Evolutionary conservation across 2,797 vertebrate species (phyloP).

Genomic region (Miichthys miiuy): DNA sequence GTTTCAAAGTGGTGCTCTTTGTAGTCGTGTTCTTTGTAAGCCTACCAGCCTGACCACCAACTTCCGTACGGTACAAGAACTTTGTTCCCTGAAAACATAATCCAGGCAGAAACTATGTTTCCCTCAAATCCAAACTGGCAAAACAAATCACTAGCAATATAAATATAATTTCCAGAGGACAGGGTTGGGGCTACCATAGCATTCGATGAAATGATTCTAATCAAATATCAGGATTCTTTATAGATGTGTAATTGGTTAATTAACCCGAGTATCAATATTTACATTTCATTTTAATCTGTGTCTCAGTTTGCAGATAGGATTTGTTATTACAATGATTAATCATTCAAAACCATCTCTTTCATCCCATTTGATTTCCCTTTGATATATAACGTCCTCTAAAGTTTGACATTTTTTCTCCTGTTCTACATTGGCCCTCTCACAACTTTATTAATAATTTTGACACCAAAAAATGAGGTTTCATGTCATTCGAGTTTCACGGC

Average conservation of each 20-base stretch:
- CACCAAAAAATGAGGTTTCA: conserved; percentile 30
- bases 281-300: conserved; percentile 57
- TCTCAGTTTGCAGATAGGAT: conserved; percentile 59
- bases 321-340: conserved; percentile 56
- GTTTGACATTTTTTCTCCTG: conserved; percentile 12
- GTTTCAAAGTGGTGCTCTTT: neutral
- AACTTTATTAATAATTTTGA: conserved; percentile 41
- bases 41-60: neutral
- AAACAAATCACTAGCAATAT: conserved; percentile 32
- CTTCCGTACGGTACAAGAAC: neutral
- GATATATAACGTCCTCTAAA: conserved; percentile 50
- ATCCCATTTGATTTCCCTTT: conserved; percentile 58
- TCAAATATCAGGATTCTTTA: conserved; percentile 63
- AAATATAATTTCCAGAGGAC: conserved; percentile 23
- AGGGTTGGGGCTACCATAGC: neutral
- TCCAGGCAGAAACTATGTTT: conserved; percentile 22
- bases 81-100: neutral
- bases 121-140: neutral
- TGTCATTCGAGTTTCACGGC: conserved; percentile 13
- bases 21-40: neutral
- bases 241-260: conserved; percentile 66
- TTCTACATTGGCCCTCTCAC: neutral
- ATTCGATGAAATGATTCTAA: conserved; percentile 48
- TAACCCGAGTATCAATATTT: conserved; percentile 62
- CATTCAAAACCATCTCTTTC: conserved; percentile 48